Base-by-base conservation (phyloP, 2,797 vertebrate genomes). In the Pseudochirops corinnae region DNA sequence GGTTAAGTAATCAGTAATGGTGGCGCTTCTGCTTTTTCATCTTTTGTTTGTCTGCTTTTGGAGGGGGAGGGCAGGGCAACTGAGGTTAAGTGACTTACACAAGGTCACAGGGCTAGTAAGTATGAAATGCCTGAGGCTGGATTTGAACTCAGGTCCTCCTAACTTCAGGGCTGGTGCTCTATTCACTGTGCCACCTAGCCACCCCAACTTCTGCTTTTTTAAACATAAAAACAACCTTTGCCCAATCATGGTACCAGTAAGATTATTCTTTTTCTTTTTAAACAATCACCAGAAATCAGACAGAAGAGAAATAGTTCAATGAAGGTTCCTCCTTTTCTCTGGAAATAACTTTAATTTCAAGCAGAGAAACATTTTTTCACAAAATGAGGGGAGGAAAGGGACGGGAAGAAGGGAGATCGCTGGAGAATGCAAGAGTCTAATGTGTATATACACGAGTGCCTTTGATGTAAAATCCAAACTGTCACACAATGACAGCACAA, bases 401-500 rank as follows among this genome's bases (percentile, higher is more conserved):
- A 67, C 9, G 60, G 46, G 28, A 24, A 90, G 93, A 93, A 31
- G 52, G 2, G 2, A 74, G 14, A 39, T 2, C 74, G 39, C 28
- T 46, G 0, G 93, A 58, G 55, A 93, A 53, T 82, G 93, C 24
- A 91, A 39, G 28, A 60, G 94, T 58, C 74, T 26, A 91, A 91
- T 92, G 39, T 92, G 18, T 53, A 93, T 92, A 94, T 16, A 91
- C 28, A 91, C 1, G 12, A 62, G 55, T 74, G 96, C 87, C 90
- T 95, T 4, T 57, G 26, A 94, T 93, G 46, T 74, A 92, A 91
- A 95, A 91, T 74, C 62, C 90, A 94, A 96, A 94, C 87, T 90
- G 90, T 91, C 74, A 91, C 97, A 93, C 29, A 92, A 93, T 31
- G 58, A 94, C 62, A 97, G 90, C 82, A 46, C 74, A 82, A 96